Conservation (phyloP, 2,797 vertebrate genomes). For the Melanotaenia nigrans region DNA sequence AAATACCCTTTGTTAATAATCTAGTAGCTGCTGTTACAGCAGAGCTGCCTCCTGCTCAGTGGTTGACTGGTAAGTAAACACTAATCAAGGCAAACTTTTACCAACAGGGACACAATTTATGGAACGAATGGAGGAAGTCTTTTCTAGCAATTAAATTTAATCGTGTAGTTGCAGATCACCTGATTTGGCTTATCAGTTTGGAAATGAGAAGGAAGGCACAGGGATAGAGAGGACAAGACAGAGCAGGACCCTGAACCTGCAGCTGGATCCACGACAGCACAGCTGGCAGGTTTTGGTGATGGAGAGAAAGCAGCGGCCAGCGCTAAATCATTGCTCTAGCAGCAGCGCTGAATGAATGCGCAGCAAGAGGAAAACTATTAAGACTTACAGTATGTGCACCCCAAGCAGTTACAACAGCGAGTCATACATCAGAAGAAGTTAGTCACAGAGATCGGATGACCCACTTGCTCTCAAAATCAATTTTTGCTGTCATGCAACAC, state of each 20-base stretch:
- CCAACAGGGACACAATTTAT: slow-evolving; percentile 43
- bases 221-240: slow-evolving; percentile 66
- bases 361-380: slow-evolving; percentile 37
- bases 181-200: slow-evolving; percentile 35
- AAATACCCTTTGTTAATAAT: background rate
- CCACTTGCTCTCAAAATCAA: slow-evolving; percentile 14
- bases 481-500: slow-evolving; percentile 37
- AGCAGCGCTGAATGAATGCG: slow-evolving; percentile 60
- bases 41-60: slow-evolving; percentile 46
- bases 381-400: slow-evolving; percentile 43
- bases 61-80: slow-evolving; percentile 29
- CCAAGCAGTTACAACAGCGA: slow-evolving; percentile 40
- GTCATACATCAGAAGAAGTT: slow-evolving; percentile 44
- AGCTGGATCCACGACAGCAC: slow-evolving; percentile 58
- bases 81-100: slow-evolving; percentile 46
- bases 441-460: slow-evolving; percentile 25
- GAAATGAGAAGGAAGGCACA: slow-evolving; percentile 82
- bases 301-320: slow-evolving; percentile 68
- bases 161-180: slow-evolving; percentile 19
- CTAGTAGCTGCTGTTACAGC: background rate
- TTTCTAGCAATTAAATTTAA: slow-evolving; percentile 35
- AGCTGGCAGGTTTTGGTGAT: slow-evolving; percentile 50
- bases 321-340: slow-evolving; percentile 71
- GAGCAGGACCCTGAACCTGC: slow-evolving; percentile 51
- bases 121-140: slow-evolving; percentile 31